Percentiles rank a stretch among this genome's conserved stretches.
Conservation (phyloP, 2,888 invertebrate genomes). For the Oscheius sp. region DNA sequence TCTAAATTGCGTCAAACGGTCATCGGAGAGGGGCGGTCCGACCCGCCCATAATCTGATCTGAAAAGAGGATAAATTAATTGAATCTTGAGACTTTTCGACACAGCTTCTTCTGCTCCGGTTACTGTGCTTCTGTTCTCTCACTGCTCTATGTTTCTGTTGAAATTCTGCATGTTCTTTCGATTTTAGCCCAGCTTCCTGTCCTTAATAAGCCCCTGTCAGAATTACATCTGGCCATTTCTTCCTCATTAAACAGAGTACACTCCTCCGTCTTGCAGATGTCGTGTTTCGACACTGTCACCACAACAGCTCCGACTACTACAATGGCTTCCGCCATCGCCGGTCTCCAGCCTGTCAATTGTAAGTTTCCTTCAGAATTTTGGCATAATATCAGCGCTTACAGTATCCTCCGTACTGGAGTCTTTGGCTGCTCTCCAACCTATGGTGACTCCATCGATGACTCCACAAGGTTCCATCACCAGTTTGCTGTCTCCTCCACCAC, state of each 20-base stretch:
- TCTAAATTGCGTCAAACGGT: slow-evolving; percentile 32
- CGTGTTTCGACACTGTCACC: slow-evolving; percentile 24
- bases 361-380: background rate
- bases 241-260: background rate
- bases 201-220: slow-evolving; percentile 4
- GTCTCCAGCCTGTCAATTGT: slow-evolving; percentile 15
- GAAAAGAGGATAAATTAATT: slow-evolving; percentile 23
- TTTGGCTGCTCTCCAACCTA: slow-evolving; percentile 35
- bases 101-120: background rate
- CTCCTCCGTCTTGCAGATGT: slow-evolving; percentile 8
- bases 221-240: background rate
- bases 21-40: slow-evolving; percentile 31
- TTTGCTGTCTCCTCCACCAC: slow-evolving; percentile 21
- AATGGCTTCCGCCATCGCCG: background rate
- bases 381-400: background rate
- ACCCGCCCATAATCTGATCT: slow-evolving; percentile 28
- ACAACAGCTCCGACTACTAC: slow-evolving; percentile 16
- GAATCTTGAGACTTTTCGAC: background rate
- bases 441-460: slow-evolving; percentile 7
- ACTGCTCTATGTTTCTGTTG: background rate
- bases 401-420: slow-evolving; percentile 28
- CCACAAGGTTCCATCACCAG: slow-evolving; percentile 19
- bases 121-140: background rate
- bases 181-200: background rate
- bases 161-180: background rate